Evolutionary conservation across 1,140 invertebrate genomes (phyloP).

Genomic region (Drosophila sproati): DNA sequence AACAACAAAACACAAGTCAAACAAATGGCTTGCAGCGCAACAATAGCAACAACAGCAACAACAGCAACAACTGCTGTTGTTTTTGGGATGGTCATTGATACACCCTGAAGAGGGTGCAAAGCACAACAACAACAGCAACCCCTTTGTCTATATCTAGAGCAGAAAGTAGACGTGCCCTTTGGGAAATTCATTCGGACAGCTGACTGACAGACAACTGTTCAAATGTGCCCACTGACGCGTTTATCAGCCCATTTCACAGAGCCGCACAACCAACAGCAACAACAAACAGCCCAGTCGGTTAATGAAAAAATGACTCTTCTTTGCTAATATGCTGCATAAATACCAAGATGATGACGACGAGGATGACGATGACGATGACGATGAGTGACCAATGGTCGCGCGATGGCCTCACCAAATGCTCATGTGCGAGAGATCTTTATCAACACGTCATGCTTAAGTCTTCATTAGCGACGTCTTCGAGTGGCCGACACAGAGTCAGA

Average conservation of each 20-base stretch:
- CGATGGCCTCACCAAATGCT: constrained; percentile 14
- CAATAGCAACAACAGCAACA: constrained; percentile 11
- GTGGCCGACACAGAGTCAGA: constrained; percentile 21
- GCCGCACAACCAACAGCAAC: constrained; percentile 2
- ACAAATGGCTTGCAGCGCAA: constrained; percentile 44
- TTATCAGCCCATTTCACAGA: constrained; percentile 59
- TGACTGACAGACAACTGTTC: constrained; percentile 37
- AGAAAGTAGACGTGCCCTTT: constrained; percentile 27
- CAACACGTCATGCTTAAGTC: constrained; percentile 78
- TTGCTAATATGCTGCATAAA: constrained; percentile 27
- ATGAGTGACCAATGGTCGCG: constrained; percentile 33
- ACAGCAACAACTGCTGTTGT: constrained; percentile 22
- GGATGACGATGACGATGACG: constrained; percentile 28
- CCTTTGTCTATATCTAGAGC: constrained; percentile 45
- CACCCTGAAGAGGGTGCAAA: constrained; percentile 66
- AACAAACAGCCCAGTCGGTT: constrained; percentile 17
- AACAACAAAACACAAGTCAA: constrained; percentile 70
- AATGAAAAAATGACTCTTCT: constrained; percentile 20
- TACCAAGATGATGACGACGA: constrained; percentile 23
- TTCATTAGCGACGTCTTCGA: constrained; percentile 74
- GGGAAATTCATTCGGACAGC: constrained; percentile 41
- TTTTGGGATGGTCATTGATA: constrained; percentile 67
- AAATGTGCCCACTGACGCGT: constrained; percentile 33
- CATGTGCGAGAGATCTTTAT: constrained; percentile 70
- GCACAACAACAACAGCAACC: constrained; percentile 36